Evolutionary conservation across 2,888 invertebrate species (phyloP), one percentile per base, ranked within the genome.

Genomic region (Tethea ocularis): DNA sequence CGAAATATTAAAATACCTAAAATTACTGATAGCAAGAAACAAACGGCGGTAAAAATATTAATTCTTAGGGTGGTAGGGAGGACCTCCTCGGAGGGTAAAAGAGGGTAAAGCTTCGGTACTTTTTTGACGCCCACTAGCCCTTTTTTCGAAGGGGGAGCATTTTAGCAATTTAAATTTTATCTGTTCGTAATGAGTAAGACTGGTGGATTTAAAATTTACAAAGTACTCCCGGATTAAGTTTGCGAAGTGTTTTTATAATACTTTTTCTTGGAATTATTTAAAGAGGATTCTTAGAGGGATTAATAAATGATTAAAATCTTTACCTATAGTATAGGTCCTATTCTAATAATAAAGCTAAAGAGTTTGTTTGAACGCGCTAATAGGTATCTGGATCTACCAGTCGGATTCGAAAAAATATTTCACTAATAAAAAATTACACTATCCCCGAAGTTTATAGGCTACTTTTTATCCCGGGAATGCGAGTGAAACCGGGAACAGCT

Each of bases 101-200:
- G 67, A 64, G 41, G 41, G 41, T 17, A 17, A 41, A 17, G 46
- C 67, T 72, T 71, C 67, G 76, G 76, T 82, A 86, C 86, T 87
- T 91, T 91, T 91, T 90, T 88, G 77, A 84, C 89, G 78, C 89
- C 89, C 88, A 84, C 87, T 86, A 84, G 74, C 82, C 83, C 84
- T 87, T 90, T 91, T 91, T 91, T 89, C 80, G 71, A 79, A 81
- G 83, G 87, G 89, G 86, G 79, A 80, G 65, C 69, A 74, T 76
- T 89, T 46, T 89, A 86, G 89, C 89, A 91, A 90, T 91, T 90
- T 89, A 91, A 91, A 91, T 91, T 90, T 89, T 88, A 89, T 89
- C 90, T 89, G 77, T 71, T 63, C 77, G 78, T 86, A 89, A 90
- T 89, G 89, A 89, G 83, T 78, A 79, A 79, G 80, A 82, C 78